These are phyloP conservation scores for Dysmachus trigonus DNA, from an alignment of 2,888 invertebrate genomes.

Conservation along the genomic window DNA sequence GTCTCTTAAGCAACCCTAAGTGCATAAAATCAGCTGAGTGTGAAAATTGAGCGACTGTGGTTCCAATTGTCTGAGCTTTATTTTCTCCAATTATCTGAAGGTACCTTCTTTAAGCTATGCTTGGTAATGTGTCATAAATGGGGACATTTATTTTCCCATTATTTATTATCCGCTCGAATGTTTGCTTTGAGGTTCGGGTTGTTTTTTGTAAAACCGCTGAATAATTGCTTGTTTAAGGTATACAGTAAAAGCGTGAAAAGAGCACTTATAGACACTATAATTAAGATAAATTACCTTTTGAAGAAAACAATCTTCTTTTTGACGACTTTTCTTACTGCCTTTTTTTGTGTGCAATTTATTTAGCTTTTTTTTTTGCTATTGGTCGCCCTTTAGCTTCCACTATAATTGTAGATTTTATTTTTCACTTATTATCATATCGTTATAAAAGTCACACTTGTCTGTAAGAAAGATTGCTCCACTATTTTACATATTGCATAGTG, in stretches of 20 bases:
- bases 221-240: not conserved
- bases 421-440: not conserved
- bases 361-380: not conserved
- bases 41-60: not conserved
- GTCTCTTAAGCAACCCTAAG: not conserved
- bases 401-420: not conserved
- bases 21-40: not conserved
- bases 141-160: not conserved
- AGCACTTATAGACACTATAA: not conserved
- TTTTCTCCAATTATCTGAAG: not conserved
- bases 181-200: not conserved
- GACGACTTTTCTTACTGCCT: not conserved
- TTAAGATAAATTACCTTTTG: not conserved
- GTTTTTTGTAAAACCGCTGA: not conserved
- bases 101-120: not conserved
- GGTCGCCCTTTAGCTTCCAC: not conserved
- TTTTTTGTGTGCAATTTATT: not conserved
- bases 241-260: not conserved
- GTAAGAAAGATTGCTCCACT: too few relatives aligned
- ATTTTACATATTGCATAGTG: too few relatives aligned
- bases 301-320: too few relatives aligned
- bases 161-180: not conserved
- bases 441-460: too few relatives aligned
- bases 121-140: not conserved
- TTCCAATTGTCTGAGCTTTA: not conserved